Evolutionary conservation across 2,888 invertebrate species (phyloP).

Genomic region (Listrodromus nycthemerus): DNA sequence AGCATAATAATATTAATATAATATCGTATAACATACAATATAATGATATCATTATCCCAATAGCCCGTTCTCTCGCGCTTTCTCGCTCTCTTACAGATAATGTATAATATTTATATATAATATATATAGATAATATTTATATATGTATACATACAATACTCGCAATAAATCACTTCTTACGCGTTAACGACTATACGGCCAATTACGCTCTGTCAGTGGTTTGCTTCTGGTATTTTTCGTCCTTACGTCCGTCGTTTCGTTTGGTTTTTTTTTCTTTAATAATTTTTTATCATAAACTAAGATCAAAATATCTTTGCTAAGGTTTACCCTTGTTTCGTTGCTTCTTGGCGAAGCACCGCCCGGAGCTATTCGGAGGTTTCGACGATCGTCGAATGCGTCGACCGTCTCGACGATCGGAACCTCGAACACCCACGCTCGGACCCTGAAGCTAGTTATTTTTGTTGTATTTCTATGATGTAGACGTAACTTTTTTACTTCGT

Average conservation of each 20-base stretch:
- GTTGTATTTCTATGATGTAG: constrained; percentile 54
- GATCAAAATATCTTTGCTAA: constrained; percentile 76
- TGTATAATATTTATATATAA: constrained; percentile 62
- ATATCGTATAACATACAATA: constrained; percentile 82
- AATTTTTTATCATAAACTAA: constrained; percentile 71
- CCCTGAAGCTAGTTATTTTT: constrained; percentile 50
- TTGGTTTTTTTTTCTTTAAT: constrained; percentile 69
- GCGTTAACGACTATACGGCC: constrained; percentile 72
- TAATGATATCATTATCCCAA: constrained; percentile 76
- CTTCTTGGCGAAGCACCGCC: constrained; percentile 51
- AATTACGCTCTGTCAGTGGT: constrained; percentile 48
- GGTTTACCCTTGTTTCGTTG: constrained; percentile 66
- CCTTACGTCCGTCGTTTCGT: constrained; percentile 70
- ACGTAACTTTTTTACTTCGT: constrained; percentile 57
- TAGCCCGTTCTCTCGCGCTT: constrained; percentile 48
- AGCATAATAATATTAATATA: constrained; percentile 80
- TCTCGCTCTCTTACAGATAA: constrained; percentile 45
- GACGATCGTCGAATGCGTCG: constrained; percentile 1
- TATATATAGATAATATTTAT: constrained; percentile 73
- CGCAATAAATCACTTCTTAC: constrained; percentile 73
- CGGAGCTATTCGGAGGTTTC: constrained; percentile 15
- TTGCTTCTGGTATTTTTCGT: constrained; percentile 56
- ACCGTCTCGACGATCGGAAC: constrained; percentile 2
- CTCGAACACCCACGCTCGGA: constrained; percentile 45
- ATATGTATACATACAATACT: constrained; percentile 77